Evolutionary conservation across 2,888 invertebrate genomes (phyloP), one percentile per base, ranked within the genome.

Genomic region (Cerceris ruficornis): DNA sequence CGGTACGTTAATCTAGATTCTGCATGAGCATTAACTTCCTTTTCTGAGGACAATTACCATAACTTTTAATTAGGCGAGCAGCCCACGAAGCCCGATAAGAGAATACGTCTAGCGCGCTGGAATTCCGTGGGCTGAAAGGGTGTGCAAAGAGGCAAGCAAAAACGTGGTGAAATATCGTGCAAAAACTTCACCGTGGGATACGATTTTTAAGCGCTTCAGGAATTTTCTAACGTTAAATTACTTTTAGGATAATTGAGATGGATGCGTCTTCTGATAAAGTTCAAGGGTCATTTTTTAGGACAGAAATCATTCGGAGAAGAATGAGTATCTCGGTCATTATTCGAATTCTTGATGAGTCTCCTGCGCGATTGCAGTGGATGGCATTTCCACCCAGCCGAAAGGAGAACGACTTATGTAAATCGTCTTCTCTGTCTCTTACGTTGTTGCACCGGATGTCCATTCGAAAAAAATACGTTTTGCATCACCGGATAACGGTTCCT

Each of bases 41-140:
- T 54, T 46, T 8, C 8, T 4, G 46, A 52, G 41, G 70, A 46
- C 73, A 66, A 74, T 74, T 70, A 50, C 70, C 77, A 67, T 82
- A 81, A 81, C 75, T 81, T 75, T 81, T 78, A 81, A 82, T 81
- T 81, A 81, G 57, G 41, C 77, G 69, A 11, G n/a, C 59, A 49
- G 42, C 66, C 41, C 60, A 55, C 49, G 50, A 11, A 17, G 43
- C 15, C 39, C 11, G 70, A 77, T 74, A 74, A 74, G 62, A 11
- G 17, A n/a, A 9, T 42, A 57, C 15, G 46, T 15, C 13, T 52
- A 17, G 11, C 41, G n/a, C 50, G 14, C 7, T 9, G 50, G 60
- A 41, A 14, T 41, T 50, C 14, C 28, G 13, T 17, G 52, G 43
- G 52, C 49, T 9, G 9, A 49, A 43, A 46, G 17, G n/a, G 8